phyloP scores from a whole-genome alignment of 2,797 vertebrate species.

The Masticophis lateralis region DNA sequence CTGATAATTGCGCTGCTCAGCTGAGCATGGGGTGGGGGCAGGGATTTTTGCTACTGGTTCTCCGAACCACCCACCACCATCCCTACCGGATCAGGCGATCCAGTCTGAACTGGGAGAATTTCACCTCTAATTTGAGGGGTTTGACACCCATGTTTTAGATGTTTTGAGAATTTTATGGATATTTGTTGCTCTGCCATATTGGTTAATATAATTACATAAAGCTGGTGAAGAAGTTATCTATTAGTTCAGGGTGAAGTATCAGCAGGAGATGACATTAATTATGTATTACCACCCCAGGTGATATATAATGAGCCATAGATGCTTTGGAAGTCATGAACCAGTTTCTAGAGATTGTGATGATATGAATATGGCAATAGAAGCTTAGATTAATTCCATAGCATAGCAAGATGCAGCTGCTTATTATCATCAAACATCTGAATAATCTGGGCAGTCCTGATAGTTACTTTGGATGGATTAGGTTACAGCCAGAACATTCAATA shows the following conservation, averaged over 20 bases:
- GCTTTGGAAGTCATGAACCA: background rate
- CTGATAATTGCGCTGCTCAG: too few species aligned
- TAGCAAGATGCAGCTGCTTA: background rate
- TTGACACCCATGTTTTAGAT: background rate
- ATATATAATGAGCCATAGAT: background rate
- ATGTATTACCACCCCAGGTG: background rate
- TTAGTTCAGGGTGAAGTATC: background rate
- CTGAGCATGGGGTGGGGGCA: too few species aligned
- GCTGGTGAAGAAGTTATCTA: background rate
- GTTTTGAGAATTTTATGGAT: background rate
- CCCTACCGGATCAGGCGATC: too few species aligned
- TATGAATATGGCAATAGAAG: background rate
- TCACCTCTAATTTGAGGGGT: too few species aligned
- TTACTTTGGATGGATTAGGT: background rate
- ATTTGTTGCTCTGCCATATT: background rate
- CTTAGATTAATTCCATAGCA: background rate
- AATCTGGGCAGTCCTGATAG: background rate
- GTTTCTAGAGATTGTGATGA: background rate
- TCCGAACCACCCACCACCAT: too few species aligned
- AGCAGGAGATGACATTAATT: background rate
- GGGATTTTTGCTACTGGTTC: too few species aligned
- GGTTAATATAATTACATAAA: background rate
- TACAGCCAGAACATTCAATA: background rate
- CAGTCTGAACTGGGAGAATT: too few species aligned
- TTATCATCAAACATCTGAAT: background rate